Evolutionary conservation across 2,888 invertebrate species (phyloP).

Genomic region (Notodonta ziczac): DNA sequence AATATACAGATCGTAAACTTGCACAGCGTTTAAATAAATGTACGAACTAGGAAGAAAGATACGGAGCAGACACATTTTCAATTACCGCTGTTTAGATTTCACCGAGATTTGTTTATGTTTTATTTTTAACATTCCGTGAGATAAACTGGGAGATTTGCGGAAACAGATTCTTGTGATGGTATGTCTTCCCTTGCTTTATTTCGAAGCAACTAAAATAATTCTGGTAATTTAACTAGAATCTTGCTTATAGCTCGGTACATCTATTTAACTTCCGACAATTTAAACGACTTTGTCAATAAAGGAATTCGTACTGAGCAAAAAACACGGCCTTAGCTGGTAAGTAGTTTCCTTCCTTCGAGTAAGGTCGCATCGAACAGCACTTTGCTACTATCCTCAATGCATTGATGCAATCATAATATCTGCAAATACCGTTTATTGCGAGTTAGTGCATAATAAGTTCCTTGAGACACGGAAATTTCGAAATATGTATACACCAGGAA

Average conservation of each 20-base stretch:
- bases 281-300: conserved; percentile 15
- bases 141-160: neutral
- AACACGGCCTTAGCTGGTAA: conserved; percentile 41
- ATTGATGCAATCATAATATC: neutral
- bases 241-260: neutral
- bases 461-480: neutral
- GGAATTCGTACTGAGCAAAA: conserved; percentile 32
- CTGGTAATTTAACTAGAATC: too few species aligned
- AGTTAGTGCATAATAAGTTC: neutral
- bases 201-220: too few species aligned
- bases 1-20: conserved; percentile 58
- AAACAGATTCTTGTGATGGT: conserved; percentile 14
- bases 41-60: conserved; percentile 73
- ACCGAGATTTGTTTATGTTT: conserved; percentile 56
- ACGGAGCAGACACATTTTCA: conserved; percentile 44
- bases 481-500: neutral
- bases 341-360: conserved; percentile 57
- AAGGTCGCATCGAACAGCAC: neutral
- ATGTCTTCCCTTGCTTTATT: too few species aligned
- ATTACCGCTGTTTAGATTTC: conserved; percentile 64
- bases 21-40: conserved; percentile 53
- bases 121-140: conserved; percentile 36
- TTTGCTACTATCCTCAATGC: neutral
- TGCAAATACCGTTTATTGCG: neutral
- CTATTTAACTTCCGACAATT: conserved; percentile 27